Evolutionary conservation across 1,140 invertebrate genomes (phyloP), one percentile per base, ranked within the genome.

Genomic region (Mercenaria mercenaria): DNA sequence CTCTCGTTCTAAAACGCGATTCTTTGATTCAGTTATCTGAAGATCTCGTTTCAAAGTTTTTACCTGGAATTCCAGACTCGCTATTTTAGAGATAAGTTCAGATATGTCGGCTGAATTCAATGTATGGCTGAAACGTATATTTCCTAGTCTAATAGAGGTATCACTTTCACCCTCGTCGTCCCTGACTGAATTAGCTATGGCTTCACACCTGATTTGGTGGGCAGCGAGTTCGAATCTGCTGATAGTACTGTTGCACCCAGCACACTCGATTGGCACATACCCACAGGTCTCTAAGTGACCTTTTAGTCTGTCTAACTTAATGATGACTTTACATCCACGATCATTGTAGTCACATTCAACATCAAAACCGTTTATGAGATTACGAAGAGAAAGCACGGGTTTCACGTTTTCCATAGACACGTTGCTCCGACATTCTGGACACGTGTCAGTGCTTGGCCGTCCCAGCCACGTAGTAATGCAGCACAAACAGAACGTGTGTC

Each of bases 401-500:
- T 92, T 94, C n/a, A 92, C 84, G 20, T 92, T 80, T 18, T 81
- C 67, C 1, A 56, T 41, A 8, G 80, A 34, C 52, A 95, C 89
- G n/a, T 43, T 52, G 15, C 92, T 90, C 1, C 95, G 92, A 67
- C 95, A 95, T 72, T 95, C 94, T 1, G 95, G 95, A 89, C 95
- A 95, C 13, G 94, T 92, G 80, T 91, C 90, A 4, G 91, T 89
- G 2, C 69, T 79, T 2, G 94, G 92, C 32, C 91, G 90, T 18
- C 37, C 56, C 32, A 95, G 82, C 95, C 95, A 95, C 18, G 94
- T 95, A 23, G 92, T 91, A 41, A 95, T 89, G 61, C 95, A 95
- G 0, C 56, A 61, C 20, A 26, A 77, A 88, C 95, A 95, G 90
- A 95, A 95, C 8, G 91, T 92, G 82, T 95, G 95, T 34, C 95